These are phyloP conservation scores for Luperina nickerlii DNA, from an alignment of 2,888 invertebrate genomes.

Conservation along the genomic window DNA sequence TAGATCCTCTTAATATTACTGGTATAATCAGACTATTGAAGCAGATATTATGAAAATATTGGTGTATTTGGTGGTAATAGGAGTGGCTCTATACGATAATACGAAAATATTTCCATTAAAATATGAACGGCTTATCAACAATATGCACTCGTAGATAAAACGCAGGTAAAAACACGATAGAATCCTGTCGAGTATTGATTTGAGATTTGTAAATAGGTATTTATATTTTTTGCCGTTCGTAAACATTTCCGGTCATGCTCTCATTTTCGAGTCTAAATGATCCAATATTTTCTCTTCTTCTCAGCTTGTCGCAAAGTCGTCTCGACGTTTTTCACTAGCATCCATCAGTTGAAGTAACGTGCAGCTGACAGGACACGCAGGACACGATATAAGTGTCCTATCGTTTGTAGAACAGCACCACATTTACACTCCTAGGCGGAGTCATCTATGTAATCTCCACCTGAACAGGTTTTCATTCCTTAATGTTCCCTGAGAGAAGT, in stretches of 20 bases:
- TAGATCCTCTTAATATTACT: background rate
- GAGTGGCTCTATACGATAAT: background rate
- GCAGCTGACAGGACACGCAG: too few relatives aligned
- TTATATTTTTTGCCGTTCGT: background rate
- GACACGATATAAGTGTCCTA: too few relatives aligned
- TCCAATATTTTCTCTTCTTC: background rate
- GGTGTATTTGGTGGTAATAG: background rate
- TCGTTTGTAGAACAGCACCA: too few relatives aligned
- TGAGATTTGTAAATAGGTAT: background rate
- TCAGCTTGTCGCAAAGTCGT: too few relatives aligned
- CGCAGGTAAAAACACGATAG: background rate
- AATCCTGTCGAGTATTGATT: slow-evolving; percentile 10
- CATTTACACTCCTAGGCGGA: too few relatives aligned
- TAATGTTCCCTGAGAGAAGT: too few relatives aligned
- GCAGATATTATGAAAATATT: slow-evolving; percentile 8
- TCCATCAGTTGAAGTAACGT: too few relatives aligned
- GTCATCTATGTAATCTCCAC: too few relatives aligned
- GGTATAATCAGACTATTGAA: background rate
- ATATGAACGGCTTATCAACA: slow-evolving; percentile 11
- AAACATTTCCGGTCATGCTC: background rate
- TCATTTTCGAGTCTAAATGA: background rate
- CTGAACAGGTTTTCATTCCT: too few relatives aligned
- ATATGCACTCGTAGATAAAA: background rate
- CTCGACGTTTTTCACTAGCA: too few relatives aligned
- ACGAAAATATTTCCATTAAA: slow-evolving; percentile 8